These are phyloP conservation scores for Hycleus phaleratus DNA, from an alignment of 1,140 invertebrate species.

Conservation along the genomic window DNA sequence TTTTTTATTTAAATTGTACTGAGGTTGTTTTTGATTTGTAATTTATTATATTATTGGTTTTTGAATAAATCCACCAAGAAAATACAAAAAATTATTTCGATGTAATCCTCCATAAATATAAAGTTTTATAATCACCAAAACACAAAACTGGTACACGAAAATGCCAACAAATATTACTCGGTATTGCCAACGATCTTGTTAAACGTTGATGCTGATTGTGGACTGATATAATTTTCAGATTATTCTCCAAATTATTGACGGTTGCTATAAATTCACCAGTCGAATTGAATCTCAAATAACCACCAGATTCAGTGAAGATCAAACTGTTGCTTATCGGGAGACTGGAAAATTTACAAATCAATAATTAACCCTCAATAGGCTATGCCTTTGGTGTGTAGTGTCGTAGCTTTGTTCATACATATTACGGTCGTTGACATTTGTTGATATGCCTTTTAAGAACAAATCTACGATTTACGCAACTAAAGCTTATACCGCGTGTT, in stretches of 20 bases:
- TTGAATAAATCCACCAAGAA: constrained; percentile 23
- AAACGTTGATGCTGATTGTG: constrained; percentile 47
- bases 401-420: too few species aligned
- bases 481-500: too few species aligned
- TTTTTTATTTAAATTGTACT: constrained; percentile 32
- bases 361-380: background rate
- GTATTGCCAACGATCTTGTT: constrained; percentile 45
- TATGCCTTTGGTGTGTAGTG: background rate
- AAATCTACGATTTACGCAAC: too few species aligned
- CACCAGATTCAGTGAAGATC: constrained; percentile 52
- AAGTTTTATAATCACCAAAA: constrained; percentile 51
- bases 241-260: constrained; percentile 51
- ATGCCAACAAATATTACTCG: constrained; percentile 55
- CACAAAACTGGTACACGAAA: constrained; percentile 54
- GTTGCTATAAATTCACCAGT: constrained; percentile 50
- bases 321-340: constrained; percentile 47
- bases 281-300: constrained; percentile 47
- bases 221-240: constrained; percentile 53
- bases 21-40: constrained; percentile 31
- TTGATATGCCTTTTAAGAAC: too few species aligned
- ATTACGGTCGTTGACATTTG: too few species aligned
- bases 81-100: constrained; percentile 41
- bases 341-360: constrained; percentile 36
- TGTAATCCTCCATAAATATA: constrained; percentile 56
- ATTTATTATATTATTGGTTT: constrained; percentile 30